These are phyloP conservation scores for Formica selysi DNA, from an alignment of 1,140 invertebrate species.

Conservation along the genomic window DNA sequence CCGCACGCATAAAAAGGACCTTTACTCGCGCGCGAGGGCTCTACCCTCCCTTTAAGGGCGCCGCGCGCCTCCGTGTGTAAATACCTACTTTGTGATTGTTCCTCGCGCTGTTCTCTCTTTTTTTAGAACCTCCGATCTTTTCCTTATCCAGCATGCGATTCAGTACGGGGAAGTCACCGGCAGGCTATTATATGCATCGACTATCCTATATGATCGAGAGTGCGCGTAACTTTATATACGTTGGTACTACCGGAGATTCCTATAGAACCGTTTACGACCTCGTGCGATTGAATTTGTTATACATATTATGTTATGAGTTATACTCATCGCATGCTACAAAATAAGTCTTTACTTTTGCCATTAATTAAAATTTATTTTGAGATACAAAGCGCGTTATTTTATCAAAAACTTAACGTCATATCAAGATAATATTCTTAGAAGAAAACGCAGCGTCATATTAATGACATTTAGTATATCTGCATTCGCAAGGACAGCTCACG, in stretches of 20 bases:
- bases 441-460: background rate
- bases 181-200: slow-evolving; percentile 40
- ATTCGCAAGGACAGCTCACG: background rate
- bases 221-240: slow-evolving; percentile 5
- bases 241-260: background rate
- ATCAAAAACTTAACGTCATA: background rate
- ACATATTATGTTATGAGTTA: background rate
- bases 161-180: background rate
- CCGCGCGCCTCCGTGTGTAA: slow-evolving; percentile 71
- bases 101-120: slow-evolving; percentile 69
- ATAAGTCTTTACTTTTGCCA: slow-evolving; percentile 7
- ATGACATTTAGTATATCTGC: background rate
- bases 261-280: background rate
- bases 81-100: slow-evolving; percentile 71
- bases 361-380: background rate
- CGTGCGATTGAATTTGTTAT: background rate
- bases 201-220: slow-evolving; percentile 16
- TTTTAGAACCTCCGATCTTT: slow-evolving; percentile 70
- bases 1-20: slow-evolving; percentile 76
- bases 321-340: background rate
- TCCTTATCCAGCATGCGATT: slow-evolving; percentile 22
- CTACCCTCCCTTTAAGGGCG: slow-evolving; percentile 74
- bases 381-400: background rate
- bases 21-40: slow-evolving; percentile 75
- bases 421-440: background rate